Conservation (phyloP, 2,888 invertebrate genomes). For the Mechanitis mazaeus region DNA sequence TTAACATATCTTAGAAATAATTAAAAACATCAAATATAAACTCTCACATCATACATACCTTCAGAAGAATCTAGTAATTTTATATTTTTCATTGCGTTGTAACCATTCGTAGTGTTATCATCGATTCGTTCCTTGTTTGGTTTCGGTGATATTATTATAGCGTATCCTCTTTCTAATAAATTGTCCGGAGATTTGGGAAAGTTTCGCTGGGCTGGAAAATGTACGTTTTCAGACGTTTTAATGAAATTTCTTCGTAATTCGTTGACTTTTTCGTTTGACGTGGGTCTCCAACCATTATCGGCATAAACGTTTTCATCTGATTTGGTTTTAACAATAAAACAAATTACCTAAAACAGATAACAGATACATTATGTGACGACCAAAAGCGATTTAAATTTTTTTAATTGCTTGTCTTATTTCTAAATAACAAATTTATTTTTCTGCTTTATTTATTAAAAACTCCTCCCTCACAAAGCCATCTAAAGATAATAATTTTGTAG, state of each 20-base stretch:
- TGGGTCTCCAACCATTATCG: slow-evolving; percentile 35
- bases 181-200: slow-evolving; percentile 14
- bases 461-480: no score
- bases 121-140: slow-evolving; percentile 10
- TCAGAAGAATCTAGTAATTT: background rate
- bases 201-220: slow-evolving; percentile 17
- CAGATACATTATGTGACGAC: background rate
- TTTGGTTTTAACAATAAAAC: slow-evolving; percentile 19
- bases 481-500: no score
- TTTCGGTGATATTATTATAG: slow-evolving; percentile 11
- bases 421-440: no score
- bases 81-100: slow-evolving; percentile 1
- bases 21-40: slow-evolving; percentile 1
- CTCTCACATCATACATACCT: background rate
- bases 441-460: no score
- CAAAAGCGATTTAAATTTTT: no score
- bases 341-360: slow-evolving; percentile 21
- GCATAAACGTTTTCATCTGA: slow-evolving; percentile 18
- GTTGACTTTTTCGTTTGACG: slow-evolving; percentile 30
- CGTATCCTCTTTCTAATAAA: slow-evolving; percentile 17
- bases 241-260: slow-evolving; percentile 25
- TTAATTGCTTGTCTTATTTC: no score
- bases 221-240: slow-evolving; percentile 19
- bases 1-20: background rate
- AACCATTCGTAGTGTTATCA: slow-evolving; percentile 1